Evolutionary conservation across 2,797 vertebrate genomes (phyloP), one percentile per base, ranked within the genome.

Genomic region (Rhynchonycteris naso): DNA sequence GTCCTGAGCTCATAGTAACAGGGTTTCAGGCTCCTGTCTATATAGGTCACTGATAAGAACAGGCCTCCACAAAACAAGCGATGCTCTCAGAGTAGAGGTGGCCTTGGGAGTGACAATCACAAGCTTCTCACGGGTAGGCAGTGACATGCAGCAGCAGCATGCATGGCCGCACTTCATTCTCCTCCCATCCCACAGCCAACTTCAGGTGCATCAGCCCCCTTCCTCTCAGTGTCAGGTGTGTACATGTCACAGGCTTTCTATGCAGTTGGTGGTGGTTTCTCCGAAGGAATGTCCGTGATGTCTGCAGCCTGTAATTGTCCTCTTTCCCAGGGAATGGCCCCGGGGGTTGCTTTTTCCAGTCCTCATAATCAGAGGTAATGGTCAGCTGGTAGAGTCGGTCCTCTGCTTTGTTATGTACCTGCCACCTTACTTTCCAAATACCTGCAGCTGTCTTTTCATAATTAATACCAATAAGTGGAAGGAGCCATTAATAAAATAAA

Each of bases 401-500:
- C 79, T 61, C n/a, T 90, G 85, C 10, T 96, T 83, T 75, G n/a
- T 66, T 38, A 33, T 56, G 43, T 66, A 50, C 26, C 50, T 94
- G 79, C 26, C 5, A 43, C 87, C 93, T 95, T 58, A 78, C 3
- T 33, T 58, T 59, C 19, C 88, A 69, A 19, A 86, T 86, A 94
- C 84, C 80, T 63, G 33, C 19, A 84, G 66, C 75, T 95, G 94
- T 96, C 89, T 91, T 80, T 91, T 88, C 8, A 69, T 26, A 54
- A 50, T 84, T 90, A 93, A 94, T 76, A 61, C 38, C 61, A 87
- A 35, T 7, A 92, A 69, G 10, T 88, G 95, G 93, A 86, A 7
- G 33, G 81, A 78, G 11, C 88, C 83, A 52, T 58, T 96, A 96
- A 90, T 71, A 90, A 30, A 87, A 90, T 75, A 69, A 96, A 88